These are phyloP conservation scores for Notocelia uddmanniana DNA, from an alignment of 2,888 invertebrate genomes.

Conservation along the genomic window DNA sequence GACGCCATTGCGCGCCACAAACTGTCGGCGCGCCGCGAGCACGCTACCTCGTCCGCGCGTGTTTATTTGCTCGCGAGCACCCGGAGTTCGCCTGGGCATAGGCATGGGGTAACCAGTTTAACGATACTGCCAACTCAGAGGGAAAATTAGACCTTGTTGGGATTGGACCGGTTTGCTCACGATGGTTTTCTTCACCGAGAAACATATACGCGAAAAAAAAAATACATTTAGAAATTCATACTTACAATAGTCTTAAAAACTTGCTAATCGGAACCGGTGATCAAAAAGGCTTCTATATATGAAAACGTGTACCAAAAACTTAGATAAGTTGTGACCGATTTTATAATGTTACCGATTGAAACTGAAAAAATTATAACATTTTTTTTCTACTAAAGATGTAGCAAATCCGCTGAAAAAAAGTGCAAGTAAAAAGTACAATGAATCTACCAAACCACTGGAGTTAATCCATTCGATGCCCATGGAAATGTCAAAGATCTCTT, in stretches of 20 bases:
- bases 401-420: background rate
- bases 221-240: background rate
- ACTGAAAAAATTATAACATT: background rate
- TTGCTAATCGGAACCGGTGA: too few relatives aligned
- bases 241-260: background rate
- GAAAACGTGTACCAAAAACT: slow-evolving; percentile 39
- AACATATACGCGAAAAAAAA: background rate
- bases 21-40: too few relatives aligned
- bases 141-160: too few relatives aligned
- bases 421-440: background rate
- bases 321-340: slow-evolving; percentile 18
- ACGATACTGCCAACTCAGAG: too few relatives aligned
- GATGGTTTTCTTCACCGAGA: too few relatives aligned
- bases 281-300: background rate
- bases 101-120: too few relatives aligned
- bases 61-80: too few relatives aligned
- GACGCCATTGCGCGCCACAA: too few relatives aligned
- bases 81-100: too few relatives aligned
- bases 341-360: slow-evolving; percentile 1
- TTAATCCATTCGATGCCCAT: too few relatives aligned
- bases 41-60: too few relatives aligned
- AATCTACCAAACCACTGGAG: background rate
- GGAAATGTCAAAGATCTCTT: slow-evolving; percentile 36
- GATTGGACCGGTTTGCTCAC: too few relatives aligned
- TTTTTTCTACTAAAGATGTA: slow-evolving; percentile 15